Base-by-base conservation (phyloP, 2,113 vertebrate genomes). In the Aspidoscelis tigris region DNA sequence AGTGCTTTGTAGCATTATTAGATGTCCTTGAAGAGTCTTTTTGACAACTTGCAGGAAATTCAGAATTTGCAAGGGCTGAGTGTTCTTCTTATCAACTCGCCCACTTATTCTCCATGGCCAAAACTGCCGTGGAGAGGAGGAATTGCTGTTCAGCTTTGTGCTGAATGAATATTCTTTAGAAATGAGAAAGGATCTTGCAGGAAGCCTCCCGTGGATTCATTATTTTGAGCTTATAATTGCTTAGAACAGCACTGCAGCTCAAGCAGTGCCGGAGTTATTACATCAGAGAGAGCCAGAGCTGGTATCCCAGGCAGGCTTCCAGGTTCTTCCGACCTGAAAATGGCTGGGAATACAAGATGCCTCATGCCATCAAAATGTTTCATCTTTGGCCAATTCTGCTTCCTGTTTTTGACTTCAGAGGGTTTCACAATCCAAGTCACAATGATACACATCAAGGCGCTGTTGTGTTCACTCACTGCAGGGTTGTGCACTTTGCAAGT, bases 401-500 rank as follows among this genome's bases (percentile, higher is more conserved):
- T 86, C 80, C 85, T 86, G 85, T 82, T 82, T 44, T 82, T 64
- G n/a, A 43, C 75, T 81, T 47, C 39, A 47, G 20, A 58, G 50
- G 74, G 79, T 84, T 85, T 85, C 79, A 85, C 83, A 85, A 85
- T 33, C 44, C 24, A 22, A 82, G 75, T 88, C 87, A 43, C 75
- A 33, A 58, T 55, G 69, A 78, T 73, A 66, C 33, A 85, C 83
- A 76, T 85, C 39, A 71, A 82, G 75, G 83, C 65, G 43, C 88
- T 90, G 65, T 24, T 41, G 72, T 73, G 81, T 73, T 65, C 66
- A 84, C 84, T 65, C 66, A 84, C 84, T 81, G 78, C 71, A 1
- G 69, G 84, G 76, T 55, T 61, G 72, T 71, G 68, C 68, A 39
- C 64, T n/a, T 68, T 79, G 77, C 92, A 85, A 86, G 92, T 84